phyloP scores from a whole-genome alignment of 2,797 vertebrate genomes.

The Clarias fuscus region DNA sequence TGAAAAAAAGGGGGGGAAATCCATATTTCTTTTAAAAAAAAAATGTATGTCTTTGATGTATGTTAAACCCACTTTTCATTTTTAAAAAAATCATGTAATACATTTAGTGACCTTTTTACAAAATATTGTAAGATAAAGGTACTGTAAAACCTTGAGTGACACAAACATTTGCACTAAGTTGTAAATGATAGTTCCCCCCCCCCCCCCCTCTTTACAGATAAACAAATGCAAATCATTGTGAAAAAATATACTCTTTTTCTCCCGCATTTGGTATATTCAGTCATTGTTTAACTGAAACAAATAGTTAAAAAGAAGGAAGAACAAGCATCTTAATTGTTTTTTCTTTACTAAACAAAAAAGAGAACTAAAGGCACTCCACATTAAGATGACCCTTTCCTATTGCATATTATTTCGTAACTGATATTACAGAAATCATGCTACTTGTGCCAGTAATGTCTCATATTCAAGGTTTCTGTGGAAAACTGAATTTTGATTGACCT shows the following conservation, averaged over 20 bases:
- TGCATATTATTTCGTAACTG: neutral
- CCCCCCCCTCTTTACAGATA: neutral
- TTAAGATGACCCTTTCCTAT: neutral
- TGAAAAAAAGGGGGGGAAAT: neutral
- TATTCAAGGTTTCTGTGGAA: neutral
- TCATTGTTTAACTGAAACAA: neutral
- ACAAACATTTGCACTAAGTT: neutral
- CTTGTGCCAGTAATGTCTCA: neutral
- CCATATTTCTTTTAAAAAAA: neutral
- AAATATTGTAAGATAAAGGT: neutral
- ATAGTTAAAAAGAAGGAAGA: neutral
- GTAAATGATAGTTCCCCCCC: neutral
- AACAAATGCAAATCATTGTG: neutral
- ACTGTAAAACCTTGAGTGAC: neutral
- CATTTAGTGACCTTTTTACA: neutral
- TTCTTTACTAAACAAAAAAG: neutral
- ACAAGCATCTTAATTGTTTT: neutral
- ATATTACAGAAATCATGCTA: neutral
- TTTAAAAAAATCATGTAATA: neutral
- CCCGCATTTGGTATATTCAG: neutral
- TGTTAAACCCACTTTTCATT: neutral
- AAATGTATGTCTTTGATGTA: neutral
- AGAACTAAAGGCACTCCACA: neutral
- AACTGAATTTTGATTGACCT: slow-evolving; percentile 6
- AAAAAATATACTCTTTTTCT: neutral